These are phyloP conservation scores for Alectura lathami DNA, from an alignment of 2,113 vertebrate genomes.

Conservation along the genomic window DNA sequence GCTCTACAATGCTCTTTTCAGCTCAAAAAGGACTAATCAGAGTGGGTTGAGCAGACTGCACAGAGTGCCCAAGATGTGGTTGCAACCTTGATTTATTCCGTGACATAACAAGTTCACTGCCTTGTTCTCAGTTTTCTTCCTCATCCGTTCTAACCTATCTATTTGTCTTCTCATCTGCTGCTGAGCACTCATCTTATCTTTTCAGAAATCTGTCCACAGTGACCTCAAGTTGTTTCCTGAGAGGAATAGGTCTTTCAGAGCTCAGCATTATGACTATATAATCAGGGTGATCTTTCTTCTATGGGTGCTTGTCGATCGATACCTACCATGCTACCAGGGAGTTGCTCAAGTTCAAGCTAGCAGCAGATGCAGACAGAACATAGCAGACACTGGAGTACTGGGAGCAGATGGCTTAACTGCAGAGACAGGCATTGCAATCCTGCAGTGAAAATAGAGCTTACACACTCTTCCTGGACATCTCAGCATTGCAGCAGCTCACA, in stretches of 20 bases:
- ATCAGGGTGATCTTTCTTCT: not conserved
- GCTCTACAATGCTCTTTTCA: not conserved
- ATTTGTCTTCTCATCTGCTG: not conserved
- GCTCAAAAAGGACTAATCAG: not conserved
- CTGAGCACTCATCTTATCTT: not conserved
- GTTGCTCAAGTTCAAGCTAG: not conserved
- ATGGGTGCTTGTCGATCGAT: not conserved
- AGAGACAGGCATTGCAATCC: not conserved
- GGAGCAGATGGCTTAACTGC: not conserved
- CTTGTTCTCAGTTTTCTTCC: not conserved
- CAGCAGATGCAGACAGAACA: not conserved
- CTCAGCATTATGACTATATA: not conserved
- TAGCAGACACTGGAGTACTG: not conserved
- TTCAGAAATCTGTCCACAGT: not conserved
- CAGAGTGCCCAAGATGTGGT: not conserved
- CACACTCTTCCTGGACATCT: accelerated
- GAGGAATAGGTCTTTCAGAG: not conserved
- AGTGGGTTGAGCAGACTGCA: not conserved
- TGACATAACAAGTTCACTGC: not conserved
- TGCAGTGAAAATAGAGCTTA: not conserved
- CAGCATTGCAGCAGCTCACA: accelerated
- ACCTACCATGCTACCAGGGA: accelerated
- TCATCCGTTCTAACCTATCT: not conserved
- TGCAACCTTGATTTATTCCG: not conserved
- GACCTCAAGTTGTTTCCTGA: not conserved